phyloP scores from a whole-genome alignment of 2,113 vertebrate species.

The Pomatorhinus ruficollis region DNA sequence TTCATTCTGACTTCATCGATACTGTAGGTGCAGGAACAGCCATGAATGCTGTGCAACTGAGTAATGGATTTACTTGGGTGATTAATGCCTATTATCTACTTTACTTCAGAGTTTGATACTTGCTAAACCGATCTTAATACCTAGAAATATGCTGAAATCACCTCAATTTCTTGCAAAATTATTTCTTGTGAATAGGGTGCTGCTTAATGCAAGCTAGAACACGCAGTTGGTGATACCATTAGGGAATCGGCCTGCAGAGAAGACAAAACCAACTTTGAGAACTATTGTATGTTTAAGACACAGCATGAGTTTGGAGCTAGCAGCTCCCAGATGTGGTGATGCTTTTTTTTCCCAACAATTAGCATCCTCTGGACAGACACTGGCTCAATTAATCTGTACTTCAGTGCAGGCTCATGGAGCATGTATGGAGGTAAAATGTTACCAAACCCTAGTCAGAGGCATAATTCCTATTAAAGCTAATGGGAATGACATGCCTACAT shows the following conservation, averaged over 20 bases:
- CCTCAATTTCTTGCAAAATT: slow-evolving; percentile 53
- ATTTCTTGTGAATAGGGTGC: not conserved
- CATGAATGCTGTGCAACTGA: slow-evolving; percentile 29
- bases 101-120: slow-evolving; percentile 36
- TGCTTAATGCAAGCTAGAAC: slow-evolving; percentile 23
- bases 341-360: not conserved
- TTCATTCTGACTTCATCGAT: slow-evolving; percentile 40
- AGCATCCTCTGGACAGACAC: not conserved
- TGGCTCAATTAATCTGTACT: not conserved
- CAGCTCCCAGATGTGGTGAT: not conserved
- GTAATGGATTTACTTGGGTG: slow-evolving; percentile 68
- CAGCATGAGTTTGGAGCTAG: not conserved
- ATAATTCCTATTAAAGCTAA: not conserved
- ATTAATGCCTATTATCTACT: slow-evolving; percentile 68
- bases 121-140: slow-evolving; percentile 43
- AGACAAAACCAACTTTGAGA: not conserved
- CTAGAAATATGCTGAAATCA: slow-evolving; percentile 57
- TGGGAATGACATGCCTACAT: not conserved
- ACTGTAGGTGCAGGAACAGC: slow-evolving; percentile 23
- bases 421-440: not conserved
- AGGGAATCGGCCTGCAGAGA: not conserved
- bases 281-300: accelerated
- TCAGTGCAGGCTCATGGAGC: not conserved
- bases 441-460: not conserved
- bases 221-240: not conserved